phyloP scores from a whole-genome alignment of 2,797 vertebrate genomes.

The Microctenopoma lineatum region DNA sequence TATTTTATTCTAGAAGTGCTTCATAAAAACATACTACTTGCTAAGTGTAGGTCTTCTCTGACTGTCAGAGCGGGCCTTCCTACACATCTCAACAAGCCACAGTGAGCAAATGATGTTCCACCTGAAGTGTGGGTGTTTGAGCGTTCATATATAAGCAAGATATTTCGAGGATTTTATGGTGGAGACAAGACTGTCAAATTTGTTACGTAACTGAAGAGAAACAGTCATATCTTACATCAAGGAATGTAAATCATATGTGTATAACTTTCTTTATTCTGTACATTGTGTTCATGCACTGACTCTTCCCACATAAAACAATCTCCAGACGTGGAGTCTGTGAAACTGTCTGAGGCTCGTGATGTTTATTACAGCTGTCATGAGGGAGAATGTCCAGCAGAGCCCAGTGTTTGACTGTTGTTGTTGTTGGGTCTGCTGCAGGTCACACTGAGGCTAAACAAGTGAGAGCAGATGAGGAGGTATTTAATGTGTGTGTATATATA shows the following conservation, averaged over 20 bases:
- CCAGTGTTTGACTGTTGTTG: conserved; percentile 74
- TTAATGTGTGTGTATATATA: neutral
- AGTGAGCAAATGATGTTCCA: no score
- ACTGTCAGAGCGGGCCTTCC: neutral
- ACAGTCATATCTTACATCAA: no score
- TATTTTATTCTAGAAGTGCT: no score
- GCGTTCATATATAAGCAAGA: no score
- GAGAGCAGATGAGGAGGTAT: neutral
- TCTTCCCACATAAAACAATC: neutral
- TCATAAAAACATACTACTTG: neutral
- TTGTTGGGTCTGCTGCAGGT: conserved; percentile 40
- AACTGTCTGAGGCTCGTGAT: conserved; percentile 5
- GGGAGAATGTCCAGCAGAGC: conserved; percentile 75
- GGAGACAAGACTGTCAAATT: no score
- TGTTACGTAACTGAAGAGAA: no score
- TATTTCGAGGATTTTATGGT: no score
- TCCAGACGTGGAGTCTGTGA: neutral
- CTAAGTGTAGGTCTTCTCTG: neutral
- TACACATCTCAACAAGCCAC: neutral
- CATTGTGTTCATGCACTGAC: neutral
- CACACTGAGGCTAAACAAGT: conserved; percentile 44
- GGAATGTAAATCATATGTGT: neutral
- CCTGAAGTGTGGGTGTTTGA: no score
- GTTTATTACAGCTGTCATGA: conserved; percentile 59
- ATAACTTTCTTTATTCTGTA: neutral